Evolutionary conservation across 1,140 invertebrate species (phyloP), one percentile per base, ranked within the genome.

Genomic region (Anthonomus grandis): DNA sequence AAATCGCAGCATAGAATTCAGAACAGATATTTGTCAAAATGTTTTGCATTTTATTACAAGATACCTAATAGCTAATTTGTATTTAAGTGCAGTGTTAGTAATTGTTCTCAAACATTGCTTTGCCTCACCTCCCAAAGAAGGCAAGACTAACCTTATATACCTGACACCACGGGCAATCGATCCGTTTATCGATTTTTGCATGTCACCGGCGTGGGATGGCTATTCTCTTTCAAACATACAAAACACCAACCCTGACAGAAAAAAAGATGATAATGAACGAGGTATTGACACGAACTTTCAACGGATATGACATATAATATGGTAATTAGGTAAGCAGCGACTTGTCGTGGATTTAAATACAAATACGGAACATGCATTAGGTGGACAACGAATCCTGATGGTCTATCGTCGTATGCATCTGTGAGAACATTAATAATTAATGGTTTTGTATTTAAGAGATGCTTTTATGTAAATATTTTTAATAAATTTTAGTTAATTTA

Each of bases 261-360:
- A 50, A 21, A 31, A 31, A 31, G n/a, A 31, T n/a, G 17, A 51
- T 51, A 51, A 51, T 51, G 41, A 51, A 51, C 21, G 37, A 51
- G 49, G 49, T 51, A 51, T 51, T 51, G 49, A 51, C 49, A 51
- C 49, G 49, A 51, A 51, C 36, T 51, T 23, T 51, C 49, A 51
- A 51, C 49, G 49, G 49, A 51, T 51, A 51, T 51, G 49, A 51
- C 49, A 51, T 51, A 39, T 51, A 51, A 51, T 51, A 51, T 51
- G 49, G 49, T 51, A 51, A 51, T 51, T 51, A 51, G 36, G 49
- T 41, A 51, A 39, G 36, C 18, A 51, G 27, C 49, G 49, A 51
- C 49, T 24, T 41, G 47, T 24, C 49, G 36, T 51, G 49, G 39
- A 51, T 51, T 51, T 51, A 51, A 51, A 51, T 51, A 51, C 41